Conservation (phyloP, 1,140 invertebrate species). For the Ips nitidus region DNA sequence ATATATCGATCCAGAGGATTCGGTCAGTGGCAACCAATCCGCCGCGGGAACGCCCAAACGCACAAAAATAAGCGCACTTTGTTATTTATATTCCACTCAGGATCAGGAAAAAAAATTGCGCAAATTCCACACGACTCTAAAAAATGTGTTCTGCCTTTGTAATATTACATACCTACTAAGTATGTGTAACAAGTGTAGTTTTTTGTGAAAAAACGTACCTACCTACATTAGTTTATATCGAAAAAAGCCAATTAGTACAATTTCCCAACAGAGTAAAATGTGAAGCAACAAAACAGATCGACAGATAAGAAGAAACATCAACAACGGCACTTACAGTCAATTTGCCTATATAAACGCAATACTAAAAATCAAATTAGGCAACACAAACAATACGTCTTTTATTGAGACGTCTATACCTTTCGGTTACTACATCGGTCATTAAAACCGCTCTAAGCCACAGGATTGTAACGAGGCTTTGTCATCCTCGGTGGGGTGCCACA, state of each 20-base stretch:
- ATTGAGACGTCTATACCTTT: conserved; percentile 10
- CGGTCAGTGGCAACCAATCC: conserved; percentile 24
- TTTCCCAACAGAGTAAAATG: too few relatives aligned
- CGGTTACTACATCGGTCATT: conserved; percentile 41
- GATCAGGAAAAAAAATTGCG: neutral
- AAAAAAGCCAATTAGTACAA: too few relatives aligned
- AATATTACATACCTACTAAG: too few relatives aligned
- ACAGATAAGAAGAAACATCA: too few relatives aligned
- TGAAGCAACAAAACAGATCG: too few relatives aligned
- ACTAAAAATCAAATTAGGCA: neutral
- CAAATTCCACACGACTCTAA: neutral
- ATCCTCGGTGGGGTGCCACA: conserved; percentile 34
- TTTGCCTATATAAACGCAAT: too few relatives aligned
- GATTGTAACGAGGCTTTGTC: conserved; percentile 37
- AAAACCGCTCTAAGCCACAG: conserved; percentile 40
- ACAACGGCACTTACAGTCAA: too few relatives aligned
- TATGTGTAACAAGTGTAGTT: too few relatives aligned
- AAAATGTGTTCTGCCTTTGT: neutral
- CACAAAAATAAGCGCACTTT: conserved; percentile 23
- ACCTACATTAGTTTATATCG: too few relatives aligned
- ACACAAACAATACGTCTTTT: conserved; percentile 6
- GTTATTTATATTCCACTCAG: conserved; percentile 11
- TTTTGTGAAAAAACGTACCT: too few relatives aligned
- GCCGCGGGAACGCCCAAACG: conserved; percentile 19
- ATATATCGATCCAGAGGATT: conserved; percentile 16